Base-by-base conservation (phyloP, 2,113 vertebrate genomes). In the Sclerurus mexicanus region DNA sequence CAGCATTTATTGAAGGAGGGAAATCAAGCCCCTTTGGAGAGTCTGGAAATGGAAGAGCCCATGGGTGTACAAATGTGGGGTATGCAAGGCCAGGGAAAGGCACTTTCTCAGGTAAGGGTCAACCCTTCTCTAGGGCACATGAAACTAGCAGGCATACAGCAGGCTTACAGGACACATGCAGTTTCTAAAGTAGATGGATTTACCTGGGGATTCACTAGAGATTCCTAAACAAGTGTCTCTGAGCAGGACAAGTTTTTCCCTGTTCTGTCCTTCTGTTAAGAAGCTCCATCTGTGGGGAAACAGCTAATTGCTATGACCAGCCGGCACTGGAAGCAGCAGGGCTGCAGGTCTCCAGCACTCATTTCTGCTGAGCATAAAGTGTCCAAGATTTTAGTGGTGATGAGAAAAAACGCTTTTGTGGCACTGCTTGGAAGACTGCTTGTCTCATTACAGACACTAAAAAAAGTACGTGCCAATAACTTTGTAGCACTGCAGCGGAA, bases 201-300 rank as follows among this genome's bases (percentile, higher is more conserved):
- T 86, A 69, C 69, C 83, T 82, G 84, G 1, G 0, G 49, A 46
- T 71, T 78, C 49, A 40, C 58, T 66, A 90, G 37, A 72, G 60
- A 75, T 75, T 90, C 68, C 76, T 62, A 77, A 75, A 58, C 33
- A 72, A 87, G 58, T 31, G 20, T 59, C 63, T 96, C 81, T 74
- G 56, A 88, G 80, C 46, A 60, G 55, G 50, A 67, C 18, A 49
- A 72, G 17, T 9, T 73, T 91, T 44, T 12, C 30, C 81, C 39
- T 83, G 33, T 35, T 77, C 60, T 86, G 18, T 78, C 53, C 58
- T 86, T 87, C 47, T 76, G 66, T 42, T 52, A 60, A 75, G 82
- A 69, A 90, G 77, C 60, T 85, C 87, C 91, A 93, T 91, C 97
- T 96, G 90, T 62, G 77, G 73, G 72, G 25, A 71, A 90, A 68